Percentiles rank a stretch among this genome's conserved stretches.
Conservation (phyloP, 2,888 invertebrate genomes). For the Andrena marginata region DNA sequence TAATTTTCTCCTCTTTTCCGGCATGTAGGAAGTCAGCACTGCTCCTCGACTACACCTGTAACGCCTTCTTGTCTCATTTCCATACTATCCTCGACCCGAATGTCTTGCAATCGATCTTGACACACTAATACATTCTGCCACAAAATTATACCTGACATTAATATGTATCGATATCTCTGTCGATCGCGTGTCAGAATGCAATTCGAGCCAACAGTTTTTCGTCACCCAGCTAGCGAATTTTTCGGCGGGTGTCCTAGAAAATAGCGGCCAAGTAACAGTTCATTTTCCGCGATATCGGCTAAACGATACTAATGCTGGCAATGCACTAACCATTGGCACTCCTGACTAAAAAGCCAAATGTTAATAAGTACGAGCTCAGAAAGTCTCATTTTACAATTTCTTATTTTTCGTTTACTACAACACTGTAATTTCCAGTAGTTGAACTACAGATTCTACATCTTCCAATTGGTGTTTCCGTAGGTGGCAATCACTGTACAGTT, state of each 20-base stretch:
- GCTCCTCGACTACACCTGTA: not conserved
- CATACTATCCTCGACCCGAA: constrained; percentile 56
- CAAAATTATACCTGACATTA: constrained; percentile 27
- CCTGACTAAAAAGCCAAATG: too few relatives aligned
- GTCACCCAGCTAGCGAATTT: not conserved
- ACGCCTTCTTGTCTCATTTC: constrained; percentile 4
- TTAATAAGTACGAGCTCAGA: too few relatives aligned
- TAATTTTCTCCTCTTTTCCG: not conserved
- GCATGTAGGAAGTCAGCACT: not conserved
- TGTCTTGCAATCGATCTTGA: constrained; percentile 36
- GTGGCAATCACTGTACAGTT: not conserved
- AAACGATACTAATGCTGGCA: too few relatives aligned
- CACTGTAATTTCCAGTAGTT: too few relatives aligned
- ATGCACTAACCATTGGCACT: too few relatives aligned
- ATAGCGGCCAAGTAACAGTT: not conserved
- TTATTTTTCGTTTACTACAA: too few relatives aligned
- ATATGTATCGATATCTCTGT: constrained; percentile 37
- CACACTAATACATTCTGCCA: constrained; percentile 2
- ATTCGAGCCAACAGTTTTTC: not conserved
- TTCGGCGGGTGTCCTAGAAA: not conserved
- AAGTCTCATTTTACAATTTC: too few relatives aligned
- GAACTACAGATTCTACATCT: too few relatives aligned
- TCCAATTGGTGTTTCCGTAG: too few relatives aligned
- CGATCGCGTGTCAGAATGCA: constrained; percentile 19
- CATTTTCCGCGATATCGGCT: too few relatives aligned